Evolutionary conservation across 2,888 invertebrate species (phyloP).

Genomic region (Cephus pygmeus): DNA sequence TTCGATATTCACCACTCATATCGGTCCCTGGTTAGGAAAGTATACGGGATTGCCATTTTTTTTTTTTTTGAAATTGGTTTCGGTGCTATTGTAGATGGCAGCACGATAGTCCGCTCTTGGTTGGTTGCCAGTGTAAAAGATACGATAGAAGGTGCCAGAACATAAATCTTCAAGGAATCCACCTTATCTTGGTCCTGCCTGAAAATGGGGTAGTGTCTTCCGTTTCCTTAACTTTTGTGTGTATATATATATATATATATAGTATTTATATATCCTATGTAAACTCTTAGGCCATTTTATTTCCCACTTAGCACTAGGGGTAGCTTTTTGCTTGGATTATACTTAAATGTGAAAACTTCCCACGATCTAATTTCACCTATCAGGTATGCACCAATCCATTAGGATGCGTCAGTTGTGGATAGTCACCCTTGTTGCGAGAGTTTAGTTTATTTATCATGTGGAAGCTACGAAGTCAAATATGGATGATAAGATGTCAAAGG

Average conservation of each 20-base stretch:
- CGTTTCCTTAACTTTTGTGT: background rate
- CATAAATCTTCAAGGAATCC: constrained; percentile 56
- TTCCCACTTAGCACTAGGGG: background rate
- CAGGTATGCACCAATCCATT: background rate
- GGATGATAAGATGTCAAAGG: background rate
- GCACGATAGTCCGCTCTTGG: background rate
- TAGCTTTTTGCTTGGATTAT: background rate
- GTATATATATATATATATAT: background rate
- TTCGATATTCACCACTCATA: background rate
- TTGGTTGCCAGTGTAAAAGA: background rate
- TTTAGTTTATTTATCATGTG: background rate
- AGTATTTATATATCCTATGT: background rate
- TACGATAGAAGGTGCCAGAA: constrained; percentile 29
- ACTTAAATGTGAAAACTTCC: background rate
- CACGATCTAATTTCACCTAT: background rate
- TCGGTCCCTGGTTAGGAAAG: background rate
- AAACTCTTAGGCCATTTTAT: background rate
- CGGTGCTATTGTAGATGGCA: background rate
- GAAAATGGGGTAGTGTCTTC: constrained; percentile 47
- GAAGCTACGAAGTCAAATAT: background rate
- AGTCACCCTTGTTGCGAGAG: background rate
- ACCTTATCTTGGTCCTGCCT: constrained; percentile 52
- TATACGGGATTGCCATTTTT: background rate
- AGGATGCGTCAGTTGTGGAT: background rate
- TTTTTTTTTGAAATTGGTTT: background rate